Base-by-base conservation (phyloP, 1,140 invertebrate genomes). In the Mycetomoellerius zeteki region DNA sequence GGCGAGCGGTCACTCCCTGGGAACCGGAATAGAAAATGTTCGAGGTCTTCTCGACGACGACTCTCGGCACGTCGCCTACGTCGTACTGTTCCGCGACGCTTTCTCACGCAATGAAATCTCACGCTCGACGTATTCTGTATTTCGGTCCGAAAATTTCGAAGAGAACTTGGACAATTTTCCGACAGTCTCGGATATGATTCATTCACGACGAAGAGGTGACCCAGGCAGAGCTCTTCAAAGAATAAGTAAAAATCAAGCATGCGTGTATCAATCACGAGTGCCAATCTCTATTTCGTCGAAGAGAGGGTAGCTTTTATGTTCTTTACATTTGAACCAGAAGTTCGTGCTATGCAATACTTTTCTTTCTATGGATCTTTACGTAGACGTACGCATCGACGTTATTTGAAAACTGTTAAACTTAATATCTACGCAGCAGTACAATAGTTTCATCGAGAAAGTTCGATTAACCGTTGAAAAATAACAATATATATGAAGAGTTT, bases 181-280 rank as follows among this genome's bases (percentile, higher is more conserved):
- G 69, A 24, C 67, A 21, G 60, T 33, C 62, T 54, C 80, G 33
- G 54, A 21, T 50, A 86, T 76, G 84, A 89, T 71, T 78, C 50
- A 33, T 43, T 62, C 60, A 24, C 43, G 52, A 76, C 12, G 50
- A 19, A 14, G 37, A 58, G 52, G 27, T 65, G 5, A 47, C 7
- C 30, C 14, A 10, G 27, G 24, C 33, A 37, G 37, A n/a, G 71
- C 85, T 89, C 56, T 75, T 90, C 89, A 90, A 90, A 90, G 88
- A 85, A 89, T 85, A 86, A 86, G 85, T 78, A 85, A 90, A 78
- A 89, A 87, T 90, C 89, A 90, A 90, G 89, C 89, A 90, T 78
- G 85, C 89, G 88, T 90, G 85, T 90, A 89, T 87, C 88, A 90
- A 90, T 90, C 88, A 80, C 77, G 69, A 89, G 88, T 89, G 84